Evolutionary conservation across 2,797 vertebrate genomes (phyloP).

Genomic region (Pseudochirops cupreus): DNA sequence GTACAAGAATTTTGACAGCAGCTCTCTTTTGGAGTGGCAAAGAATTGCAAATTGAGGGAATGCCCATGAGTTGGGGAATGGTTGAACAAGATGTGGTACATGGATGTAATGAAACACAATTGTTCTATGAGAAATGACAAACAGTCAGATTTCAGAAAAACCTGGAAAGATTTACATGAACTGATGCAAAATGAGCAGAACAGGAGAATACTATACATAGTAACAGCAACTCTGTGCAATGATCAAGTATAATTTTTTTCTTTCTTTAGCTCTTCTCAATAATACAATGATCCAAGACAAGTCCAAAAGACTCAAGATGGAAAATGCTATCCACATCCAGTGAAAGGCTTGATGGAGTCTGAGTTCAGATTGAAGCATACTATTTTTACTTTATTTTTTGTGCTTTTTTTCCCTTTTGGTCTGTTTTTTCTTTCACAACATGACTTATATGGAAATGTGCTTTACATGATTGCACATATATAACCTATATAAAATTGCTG

Average conservation of each 20-base stretch:
- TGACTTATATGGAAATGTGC: background rate
- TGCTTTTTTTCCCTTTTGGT: background rate
- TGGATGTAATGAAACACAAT: background rate
- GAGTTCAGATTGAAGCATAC: background rate
- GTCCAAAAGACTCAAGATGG: background rate
- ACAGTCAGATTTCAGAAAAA: background rate
- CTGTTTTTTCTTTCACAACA: background rate
- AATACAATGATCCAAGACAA: background rate
- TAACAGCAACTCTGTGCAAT: background rate
- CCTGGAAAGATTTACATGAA: background rate
- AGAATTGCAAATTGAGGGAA: background rate
- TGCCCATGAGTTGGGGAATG: background rate
- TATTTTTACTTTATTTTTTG: background rate
- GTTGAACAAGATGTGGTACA: background rate
- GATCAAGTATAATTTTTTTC: background rate
- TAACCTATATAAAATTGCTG: background rate
- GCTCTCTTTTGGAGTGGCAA: background rate
- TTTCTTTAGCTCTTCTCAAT: background rate
- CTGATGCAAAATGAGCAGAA: background rate
- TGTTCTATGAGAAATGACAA: background rate
- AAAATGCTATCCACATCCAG: background rate
- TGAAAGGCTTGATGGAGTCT: background rate
- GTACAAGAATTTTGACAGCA: background rate
- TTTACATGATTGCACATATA: background rate
- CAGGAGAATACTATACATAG: background rate